A percentile compares a stretch with the other conserved stretches of the same genome.
phyloP scores from a whole-genome alignment of 2,113 vertebrate genomes.

The Microcebus ravelobensis region DNA sequence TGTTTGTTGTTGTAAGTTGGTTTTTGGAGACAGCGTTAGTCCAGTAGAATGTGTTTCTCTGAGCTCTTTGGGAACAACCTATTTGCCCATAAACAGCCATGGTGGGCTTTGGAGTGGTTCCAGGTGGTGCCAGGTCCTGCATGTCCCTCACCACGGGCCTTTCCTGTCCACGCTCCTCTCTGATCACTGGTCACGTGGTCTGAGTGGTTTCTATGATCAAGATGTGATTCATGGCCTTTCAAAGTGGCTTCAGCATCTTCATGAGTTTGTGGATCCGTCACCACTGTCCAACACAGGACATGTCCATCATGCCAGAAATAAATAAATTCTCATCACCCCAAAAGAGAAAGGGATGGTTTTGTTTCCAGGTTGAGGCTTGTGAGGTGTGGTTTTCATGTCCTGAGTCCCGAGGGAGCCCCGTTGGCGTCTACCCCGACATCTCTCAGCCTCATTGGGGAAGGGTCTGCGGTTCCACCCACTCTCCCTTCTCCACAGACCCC shows the following conservation, averaged over 20 bases:
- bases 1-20: background rate
- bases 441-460: too few relatives aligned
- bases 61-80: too few relatives aligned
- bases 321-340: background rate
- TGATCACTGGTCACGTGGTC: background rate
- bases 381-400: background rate
- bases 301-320: too few relatives aligned
- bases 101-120: background rate
- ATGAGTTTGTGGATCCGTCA: background rate
- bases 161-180: background rate
- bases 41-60: background rate
- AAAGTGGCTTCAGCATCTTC: background rate
- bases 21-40: background rate
- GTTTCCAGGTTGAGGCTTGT: background rate
- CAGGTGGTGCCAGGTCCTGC: background rate
- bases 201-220: background rate
- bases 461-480: background rate
- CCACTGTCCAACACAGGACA: background rate
- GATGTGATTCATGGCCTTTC: background rate
- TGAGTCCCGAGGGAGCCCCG: too few relatives aligned
- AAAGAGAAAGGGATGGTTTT: background rate
- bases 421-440: background rate
- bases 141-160: background rate
- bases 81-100: background rate
- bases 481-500: background rate